Evolutionary conservation across 2,888 invertebrate genomes (phyloP), one percentile per base, ranked within the genome.

Genomic region (Chironomus tentans): DNA sequence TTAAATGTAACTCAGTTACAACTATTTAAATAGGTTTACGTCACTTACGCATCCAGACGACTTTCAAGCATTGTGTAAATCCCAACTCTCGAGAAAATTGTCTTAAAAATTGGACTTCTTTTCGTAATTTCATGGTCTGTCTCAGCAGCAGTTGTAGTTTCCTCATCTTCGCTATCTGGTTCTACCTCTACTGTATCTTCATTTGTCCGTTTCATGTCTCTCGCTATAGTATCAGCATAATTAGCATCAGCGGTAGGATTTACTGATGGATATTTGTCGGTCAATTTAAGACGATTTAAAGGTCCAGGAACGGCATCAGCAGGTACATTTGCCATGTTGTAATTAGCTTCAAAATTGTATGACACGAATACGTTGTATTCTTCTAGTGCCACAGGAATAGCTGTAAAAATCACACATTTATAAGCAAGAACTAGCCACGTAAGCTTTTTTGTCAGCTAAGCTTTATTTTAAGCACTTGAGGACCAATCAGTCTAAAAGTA

Each of bases 321-420:
- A 21, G 87, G 85, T 79, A 90, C 90, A 18, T 82, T 85, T 0
- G 91, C 88, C 5, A 89, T 81, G 65, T 82, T 83, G 82, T 90
- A 92, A 80, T 88, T 89, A 0, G 89, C 87, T 80, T 92, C 92
- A 80, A 92, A 90, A 83, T 91, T 91, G 81, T 90, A 91, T 0
- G 92, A 90, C 71, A 92, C 84, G 79, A 91, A 91, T 5, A 91
- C 88, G 80, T 89, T 89, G 78, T 89, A 88, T 78, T 89, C 87
- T 0, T 89, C 88, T 2, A 90, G 84, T 79, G 90, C 90, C 18
- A 92, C 81, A 0, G 92, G 92, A 56, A 91, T 86, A 0, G 91
- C 90, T 65, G 13, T 5, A 69, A 69, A 18, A 46, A 46, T 28
- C 1, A 28, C 28, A 4, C 28, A 28, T 28, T 28, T 28, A n/a